Evolutionary conservation across 2,888 invertebrate genomes (phyloP).

Genomic region (Drosophila pseudotalamancana): DNA sequence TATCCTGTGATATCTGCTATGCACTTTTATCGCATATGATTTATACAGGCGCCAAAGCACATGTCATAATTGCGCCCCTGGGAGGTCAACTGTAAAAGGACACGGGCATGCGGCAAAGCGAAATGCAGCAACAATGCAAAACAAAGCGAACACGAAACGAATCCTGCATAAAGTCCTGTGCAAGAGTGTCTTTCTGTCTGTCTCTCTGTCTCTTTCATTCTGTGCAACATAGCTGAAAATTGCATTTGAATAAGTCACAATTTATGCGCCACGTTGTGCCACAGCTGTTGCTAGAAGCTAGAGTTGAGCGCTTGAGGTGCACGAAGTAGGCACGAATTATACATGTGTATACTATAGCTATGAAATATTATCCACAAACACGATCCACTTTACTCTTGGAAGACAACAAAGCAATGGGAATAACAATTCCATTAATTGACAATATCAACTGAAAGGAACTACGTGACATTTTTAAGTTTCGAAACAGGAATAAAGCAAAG

Average conservation of each 20-base stretch:
- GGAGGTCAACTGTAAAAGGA: slow-evolving; percentile 57
- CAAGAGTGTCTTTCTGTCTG: neutral
- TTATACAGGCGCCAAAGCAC: slow-evolving; percentile 27
- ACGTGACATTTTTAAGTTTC: no score
- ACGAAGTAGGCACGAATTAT: neutral
- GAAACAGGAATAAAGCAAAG: no score
- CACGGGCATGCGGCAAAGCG: slow-evolving; percentile 25
- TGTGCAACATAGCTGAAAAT: slow-evolving; percentile 45
- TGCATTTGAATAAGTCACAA: slow-evolving; percentile 54
- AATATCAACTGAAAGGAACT: no score
- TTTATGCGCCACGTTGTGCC: slow-evolving; percentile 39
- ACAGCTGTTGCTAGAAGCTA: slow-evolving; percentile 1
- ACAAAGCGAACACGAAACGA: slow-evolving; percentile 11
- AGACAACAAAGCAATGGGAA: no score
- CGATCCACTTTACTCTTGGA: no score
- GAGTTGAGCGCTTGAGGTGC: slow-evolving; percentile 1
- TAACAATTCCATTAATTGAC: no score
- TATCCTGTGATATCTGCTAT: slow-evolving; percentile 31
- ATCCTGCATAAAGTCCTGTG: slow-evolving; percentile 3
- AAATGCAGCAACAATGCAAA: slow-evolving; percentile 16
- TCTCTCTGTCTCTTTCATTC: neutral
- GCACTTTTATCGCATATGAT: slow-evolving; percentile 48
- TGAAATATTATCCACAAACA: no score
- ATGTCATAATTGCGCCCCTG: slow-evolving; percentile 59
- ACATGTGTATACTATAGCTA: no score